phyloP scores from a whole-genome alignment of 2,113 vertebrate species.

The Ardeotis arabs region DNA sequence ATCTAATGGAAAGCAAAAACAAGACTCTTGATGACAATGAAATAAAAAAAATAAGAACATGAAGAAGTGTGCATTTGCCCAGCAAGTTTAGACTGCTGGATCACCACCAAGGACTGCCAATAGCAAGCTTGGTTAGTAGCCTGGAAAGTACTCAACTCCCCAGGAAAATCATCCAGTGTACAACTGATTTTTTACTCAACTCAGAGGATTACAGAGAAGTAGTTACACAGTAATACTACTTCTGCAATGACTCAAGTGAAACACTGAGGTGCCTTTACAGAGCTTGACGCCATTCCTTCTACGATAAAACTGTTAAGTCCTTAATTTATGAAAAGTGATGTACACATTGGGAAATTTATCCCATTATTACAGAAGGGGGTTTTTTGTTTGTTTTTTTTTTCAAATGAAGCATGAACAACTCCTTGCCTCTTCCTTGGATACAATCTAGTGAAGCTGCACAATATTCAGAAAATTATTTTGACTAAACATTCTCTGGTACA shows the following conservation, averaged over 20 bases:
- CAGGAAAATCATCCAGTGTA: not conserved
- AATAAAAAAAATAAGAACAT: not conserved
- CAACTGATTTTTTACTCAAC: not conserved
- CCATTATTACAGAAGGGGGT: not conserved
- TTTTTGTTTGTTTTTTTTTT: not conserved
- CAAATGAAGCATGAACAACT: not conserved
- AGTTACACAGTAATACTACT: not conserved
- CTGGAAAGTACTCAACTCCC: not conserved
- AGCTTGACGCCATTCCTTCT: not conserved
- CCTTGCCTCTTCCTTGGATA: not conserved
- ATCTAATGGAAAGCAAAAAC: conserved; percentile 79
- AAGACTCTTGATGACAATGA: not conserved
- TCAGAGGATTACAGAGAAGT: not conserved
- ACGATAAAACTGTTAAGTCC: not conserved
- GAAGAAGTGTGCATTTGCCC: not conserved
- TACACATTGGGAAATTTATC: not conserved
- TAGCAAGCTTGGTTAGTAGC: not conserved
- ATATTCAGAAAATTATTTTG: not conserved
- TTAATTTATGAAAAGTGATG: not conserved
- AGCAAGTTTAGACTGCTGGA: not conserved
- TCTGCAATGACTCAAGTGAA: not conserved
- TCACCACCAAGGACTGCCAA: not conserved
- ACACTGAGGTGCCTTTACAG: not conserved
- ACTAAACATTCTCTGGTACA: not conserved
- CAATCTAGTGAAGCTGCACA: not conserved